These are phyloP conservation scores for Melanostoma mellinum DNA, from an alignment of 2,888 invertebrate species.

Conservation along the genomic window DNA sequence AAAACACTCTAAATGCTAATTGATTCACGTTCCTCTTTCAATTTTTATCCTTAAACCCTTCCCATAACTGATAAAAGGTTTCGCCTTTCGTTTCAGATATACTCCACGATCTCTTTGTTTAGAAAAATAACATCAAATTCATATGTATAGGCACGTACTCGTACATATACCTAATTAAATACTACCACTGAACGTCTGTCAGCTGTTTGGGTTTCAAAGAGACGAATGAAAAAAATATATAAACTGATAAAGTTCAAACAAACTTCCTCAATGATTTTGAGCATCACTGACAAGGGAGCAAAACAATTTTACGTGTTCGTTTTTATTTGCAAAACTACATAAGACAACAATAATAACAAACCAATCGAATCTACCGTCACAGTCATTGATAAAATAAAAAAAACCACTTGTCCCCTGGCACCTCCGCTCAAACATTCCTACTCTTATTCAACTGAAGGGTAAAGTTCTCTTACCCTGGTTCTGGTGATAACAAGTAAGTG, in stretches of 20 bases:
- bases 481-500: conserved; percentile 52
- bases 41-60: too few relatives aligned
- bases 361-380: conserved; percentile 39
- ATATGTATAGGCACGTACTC: too few relatives aligned
- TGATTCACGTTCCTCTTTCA: too few relatives aligned
- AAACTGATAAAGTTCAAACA: conserved; percentile 40
- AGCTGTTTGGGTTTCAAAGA: neutral
- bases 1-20: too few relatives aligned
- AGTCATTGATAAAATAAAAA: conserved; percentile 28
- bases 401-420: neutral
- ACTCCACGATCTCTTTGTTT: too few relatives aligned
- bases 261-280: neutral
- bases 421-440: neutral
- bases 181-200: too few relatives aligned
- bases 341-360: conserved; percentile 33
- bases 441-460: conserved; percentile 46
- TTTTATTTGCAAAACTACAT: conserved; percentile 17
- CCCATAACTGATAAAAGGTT: too few relatives aligned
- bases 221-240: neutral
- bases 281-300: too few relatives aligned
- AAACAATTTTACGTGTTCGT: neutral
- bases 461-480: conserved; percentile 63
- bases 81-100: too few relatives aligned
- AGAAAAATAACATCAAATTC: too few relatives aligned
- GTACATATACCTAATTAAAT: too few relatives aligned